phyloP scores from a whole-genome alignment of 2,797 vertebrate genomes.

The Lacerta agilis region DNA sequence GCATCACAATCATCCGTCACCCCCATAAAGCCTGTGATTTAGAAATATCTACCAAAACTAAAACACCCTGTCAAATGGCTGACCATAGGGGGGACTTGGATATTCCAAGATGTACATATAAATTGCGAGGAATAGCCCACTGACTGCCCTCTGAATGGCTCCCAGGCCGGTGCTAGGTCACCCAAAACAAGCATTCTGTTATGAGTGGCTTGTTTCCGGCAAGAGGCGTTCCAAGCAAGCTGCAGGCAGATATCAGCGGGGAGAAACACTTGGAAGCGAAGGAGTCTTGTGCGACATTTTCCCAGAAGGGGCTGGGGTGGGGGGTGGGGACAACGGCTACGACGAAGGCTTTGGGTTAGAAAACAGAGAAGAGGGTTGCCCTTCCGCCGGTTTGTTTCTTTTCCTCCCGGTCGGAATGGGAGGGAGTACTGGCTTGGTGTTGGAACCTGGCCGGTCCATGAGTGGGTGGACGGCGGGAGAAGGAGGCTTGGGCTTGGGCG shows the following conservation, averaged over 20 bases:
- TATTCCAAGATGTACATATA: constrained; percentile 45
- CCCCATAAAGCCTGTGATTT: neutral
- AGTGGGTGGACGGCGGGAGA: constrained; percentile 46
- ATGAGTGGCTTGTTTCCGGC: rapidly evolving
- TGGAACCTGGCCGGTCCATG: constrained; percentile 74
- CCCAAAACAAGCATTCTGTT: too few relatives aligned
- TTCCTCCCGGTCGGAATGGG: constrained; percentile 84
- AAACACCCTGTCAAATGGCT: neutral
- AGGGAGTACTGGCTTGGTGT: constrained; percentile 83
- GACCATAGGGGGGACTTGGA: constrained; percentile 35
- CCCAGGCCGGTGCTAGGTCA: too few relatives aligned
- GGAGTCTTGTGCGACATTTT: neutral
- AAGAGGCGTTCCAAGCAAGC: too few relatives aligned
- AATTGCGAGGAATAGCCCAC: constrained; percentile 39
- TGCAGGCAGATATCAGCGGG: neutral
- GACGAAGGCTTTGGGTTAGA: neutral
- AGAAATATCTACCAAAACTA: constrained; percentile 18
- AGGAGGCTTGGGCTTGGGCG: constrained; percentile 15
- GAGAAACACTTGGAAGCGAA: neutral
- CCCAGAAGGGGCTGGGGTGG: neutral
- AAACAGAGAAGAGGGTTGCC: rapidly evolving
- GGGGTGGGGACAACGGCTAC: rapidly evolving
- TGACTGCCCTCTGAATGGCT: neutral
- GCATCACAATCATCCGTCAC: neutral
- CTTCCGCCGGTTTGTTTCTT: constrained; percentile 49